phyloP scores from a whole-genome alignment of 2,888 invertebrate genomes.

The Nebria salina region DNA sequence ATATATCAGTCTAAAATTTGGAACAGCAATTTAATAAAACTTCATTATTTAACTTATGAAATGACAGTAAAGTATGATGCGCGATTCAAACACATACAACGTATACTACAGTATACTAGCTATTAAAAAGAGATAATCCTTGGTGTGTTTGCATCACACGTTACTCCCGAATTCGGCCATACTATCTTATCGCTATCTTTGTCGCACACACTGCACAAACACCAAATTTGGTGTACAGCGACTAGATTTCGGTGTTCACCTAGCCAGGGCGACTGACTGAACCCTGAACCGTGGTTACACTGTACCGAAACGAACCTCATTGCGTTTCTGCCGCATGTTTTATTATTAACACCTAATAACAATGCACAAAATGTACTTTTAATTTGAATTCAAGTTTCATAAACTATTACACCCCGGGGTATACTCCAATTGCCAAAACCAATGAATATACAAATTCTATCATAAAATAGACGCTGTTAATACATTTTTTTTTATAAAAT shows the following conservation, averaged over 20 bases:
- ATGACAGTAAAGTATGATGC: slow-evolving; percentile 4
- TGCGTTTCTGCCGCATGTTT: not conserved
- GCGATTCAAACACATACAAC: slow-evolving; percentile 2
- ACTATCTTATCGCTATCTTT: not conserved
- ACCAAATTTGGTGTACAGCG: not conserved
- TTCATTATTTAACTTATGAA: slow-evolving; percentile 16
- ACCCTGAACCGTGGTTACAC: not conserved
- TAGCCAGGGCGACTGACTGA: not conserved
- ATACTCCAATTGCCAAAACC: not conserved
- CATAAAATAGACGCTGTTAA: not conserved
- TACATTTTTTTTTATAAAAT: too few species aligned
- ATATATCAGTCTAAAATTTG: slow-evolving; percentile 8
- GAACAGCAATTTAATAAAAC: slow-evolving; percentile 1
- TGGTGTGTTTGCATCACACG: not conserved
- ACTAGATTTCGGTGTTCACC: not conserved
- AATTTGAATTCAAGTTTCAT: not conserved
- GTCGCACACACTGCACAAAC: not conserved
- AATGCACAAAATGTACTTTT: not conserved
- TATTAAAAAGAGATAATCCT: not conserved
- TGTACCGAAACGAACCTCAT: not conserved
- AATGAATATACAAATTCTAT: not conserved
- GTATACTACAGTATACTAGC: not conserved
- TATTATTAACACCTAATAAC: not conserved
- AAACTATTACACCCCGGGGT: not conserved
- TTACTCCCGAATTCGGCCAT: not conserved